These are phyloP conservation scores for Platycheirus albimanus DNA, from an alignment of 2,888 invertebrate genomes.

Conservation along the genomic window DNA sequence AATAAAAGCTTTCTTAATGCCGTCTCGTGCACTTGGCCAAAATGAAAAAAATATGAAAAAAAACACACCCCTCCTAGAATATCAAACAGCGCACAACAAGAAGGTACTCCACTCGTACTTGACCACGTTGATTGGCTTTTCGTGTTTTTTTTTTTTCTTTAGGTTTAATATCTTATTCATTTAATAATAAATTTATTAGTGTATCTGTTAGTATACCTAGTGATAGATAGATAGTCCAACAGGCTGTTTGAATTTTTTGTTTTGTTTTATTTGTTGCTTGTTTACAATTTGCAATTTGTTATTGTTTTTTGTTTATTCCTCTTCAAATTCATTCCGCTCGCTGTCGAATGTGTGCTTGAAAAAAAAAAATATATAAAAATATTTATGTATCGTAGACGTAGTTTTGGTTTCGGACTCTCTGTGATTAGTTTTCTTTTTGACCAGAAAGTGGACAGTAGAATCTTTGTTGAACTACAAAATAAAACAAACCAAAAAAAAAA, in stretches of 20 bases:
- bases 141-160: constrained; percentile 1
- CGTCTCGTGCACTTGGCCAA: constrained; percentile 1
- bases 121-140: constrained; percentile 27
- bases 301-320: constrained; percentile 5
- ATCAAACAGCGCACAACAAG: not conserved
- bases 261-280: constrained; percentile 40
- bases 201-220: constrained; percentile 18
- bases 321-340: constrained; percentile 21
- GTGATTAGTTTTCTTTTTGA: constrained; percentile 62
- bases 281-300: constrained; percentile 21
- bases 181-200: constrained; percentile 26
- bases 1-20: constrained; percentile 8
- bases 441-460: constrained; percentile 64
- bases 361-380: not conserved
- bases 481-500: constrained; percentile 14
- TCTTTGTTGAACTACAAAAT: constrained; percentile 20
- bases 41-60: no score
- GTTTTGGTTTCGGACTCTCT: constrained; percentile 34
- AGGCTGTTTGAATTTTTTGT: constrained; percentile 18
- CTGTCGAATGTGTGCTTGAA: constrained; percentile 10
- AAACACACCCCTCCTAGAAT: constrained; percentile 1
- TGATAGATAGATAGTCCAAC: constrained; percentile 12
- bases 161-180: constrained; percentile 9
- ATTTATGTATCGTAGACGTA: constrained; percentile 20
- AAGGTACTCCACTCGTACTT: not conserved